Conservation (phyloP, 2,888 invertebrate species). For the Melanchra persicariae region DNA sequence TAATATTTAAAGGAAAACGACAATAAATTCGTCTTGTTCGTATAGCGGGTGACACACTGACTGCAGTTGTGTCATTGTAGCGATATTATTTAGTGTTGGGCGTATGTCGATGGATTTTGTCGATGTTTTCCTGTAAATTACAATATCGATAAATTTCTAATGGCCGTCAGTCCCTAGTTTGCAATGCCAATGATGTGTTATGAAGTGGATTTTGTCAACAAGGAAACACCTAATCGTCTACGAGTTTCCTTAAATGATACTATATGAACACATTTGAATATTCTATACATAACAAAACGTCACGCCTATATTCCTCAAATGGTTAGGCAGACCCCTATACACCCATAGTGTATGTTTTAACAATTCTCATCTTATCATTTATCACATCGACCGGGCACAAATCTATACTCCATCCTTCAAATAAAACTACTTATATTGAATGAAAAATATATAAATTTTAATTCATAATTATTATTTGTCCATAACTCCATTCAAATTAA, state of each 20-base stretch:
- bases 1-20: conserved; percentile 63
- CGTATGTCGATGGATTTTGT: conserved; percentile 49
- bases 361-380: too few relatives aligned
- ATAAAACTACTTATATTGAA: too few relatives aligned
- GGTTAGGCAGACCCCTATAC: too few relatives aligned
- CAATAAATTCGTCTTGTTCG: conserved; percentile 62
- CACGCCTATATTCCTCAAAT: not conserved
- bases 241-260: not conserved
- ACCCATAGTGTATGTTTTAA: too few relatives aligned
- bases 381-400: not conserved
- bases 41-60: conserved; percentile 67
- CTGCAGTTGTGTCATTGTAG: conserved; percentile 66
- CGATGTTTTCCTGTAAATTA: conserved; percentile 43
- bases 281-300: not conserved
- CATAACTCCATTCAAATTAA: too few relatives aligned
- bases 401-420: not conserved
- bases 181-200: not conserved
- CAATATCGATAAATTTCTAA: conserved; percentile 25
- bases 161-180: not conserved
- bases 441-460: not conserved
- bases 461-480: too few relatives aligned
- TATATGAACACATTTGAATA: not conserved
- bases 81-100: conserved; percentile 65
- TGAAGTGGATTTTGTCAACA: conserved; percentile 25
- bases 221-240: conserved; percentile 10